Evolutionary conservation across 2,113 vertebrate genomes (phyloP).

Genomic region (Chloropsis hardwickii): DNA sequence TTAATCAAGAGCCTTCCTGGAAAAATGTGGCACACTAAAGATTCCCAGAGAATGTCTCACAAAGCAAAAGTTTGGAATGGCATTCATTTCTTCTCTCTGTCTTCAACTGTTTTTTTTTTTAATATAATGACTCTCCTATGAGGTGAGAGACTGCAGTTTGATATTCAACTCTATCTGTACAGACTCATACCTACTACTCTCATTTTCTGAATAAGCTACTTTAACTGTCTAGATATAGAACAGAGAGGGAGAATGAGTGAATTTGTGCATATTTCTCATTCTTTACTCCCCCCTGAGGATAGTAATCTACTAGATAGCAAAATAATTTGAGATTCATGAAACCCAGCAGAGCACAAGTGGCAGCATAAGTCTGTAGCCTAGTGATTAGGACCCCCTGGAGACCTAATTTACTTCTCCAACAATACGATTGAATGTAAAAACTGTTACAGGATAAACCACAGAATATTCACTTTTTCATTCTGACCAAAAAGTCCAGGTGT

Average conservation of each 20-base stretch:
- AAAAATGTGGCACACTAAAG: background rate
- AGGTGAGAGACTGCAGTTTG: background rate
- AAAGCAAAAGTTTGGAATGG: background rate
- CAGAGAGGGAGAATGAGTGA: background rate
- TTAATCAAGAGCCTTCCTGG: background rate
- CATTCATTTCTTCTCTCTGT: background rate
- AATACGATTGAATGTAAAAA: background rate
- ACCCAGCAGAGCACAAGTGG: slow-evolving; percentile 2
- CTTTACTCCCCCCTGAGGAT: slow-evolving; percentile 26
- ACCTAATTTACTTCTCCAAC: slow-evolving; percentile 38
- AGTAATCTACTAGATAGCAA: slow-evolving; percentile 49
- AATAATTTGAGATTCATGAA: slow-evolving; percentile 60
- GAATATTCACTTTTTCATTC: background rate
- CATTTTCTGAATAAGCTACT: background rate
- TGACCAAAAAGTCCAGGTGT: background rate
- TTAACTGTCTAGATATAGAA: background rate
- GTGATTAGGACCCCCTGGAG: slow-evolving; percentile 48
- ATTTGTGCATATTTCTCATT: slow-evolving; percentile 1
- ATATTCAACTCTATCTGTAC: background rate
- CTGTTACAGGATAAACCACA: background rate
- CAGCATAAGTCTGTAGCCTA: slow-evolving; percentile 11
- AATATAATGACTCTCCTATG: background rate
- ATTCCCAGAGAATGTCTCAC: background rate
- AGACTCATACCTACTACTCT: background rate
- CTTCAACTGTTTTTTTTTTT: background rate